Evolutionary conservation across 2,888 invertebrate genomes (phyloP).

Genomic region (Aphrophora alni): DNA sequence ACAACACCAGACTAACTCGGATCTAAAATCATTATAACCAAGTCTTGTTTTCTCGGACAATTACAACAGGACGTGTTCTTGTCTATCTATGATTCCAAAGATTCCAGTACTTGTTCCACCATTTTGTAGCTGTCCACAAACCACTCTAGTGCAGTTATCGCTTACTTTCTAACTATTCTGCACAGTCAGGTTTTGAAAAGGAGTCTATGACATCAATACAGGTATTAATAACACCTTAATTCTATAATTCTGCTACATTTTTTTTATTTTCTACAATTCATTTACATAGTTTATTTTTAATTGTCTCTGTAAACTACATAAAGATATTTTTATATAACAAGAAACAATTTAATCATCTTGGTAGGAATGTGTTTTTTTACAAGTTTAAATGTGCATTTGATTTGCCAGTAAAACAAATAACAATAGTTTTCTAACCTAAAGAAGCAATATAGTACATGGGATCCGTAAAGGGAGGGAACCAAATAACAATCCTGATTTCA

Average conservation of each 20-base stretch:
- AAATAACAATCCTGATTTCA: constrained; percentile 30
- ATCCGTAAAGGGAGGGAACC: constrained; percentile 6
- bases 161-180: too few relatives aligned
- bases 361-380: constrained; percentile 34
- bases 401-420: constrained; percentile 2
- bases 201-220: too few relatives aligned
- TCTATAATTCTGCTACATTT: constrained; percentile 26
- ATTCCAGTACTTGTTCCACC: too few relatives aligned
- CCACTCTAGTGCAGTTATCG: too few relatives aligned
- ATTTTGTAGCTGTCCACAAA: too few relatives aligned
- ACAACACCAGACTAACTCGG: too few relatives aligned
- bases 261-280: constrained; percentile 35
- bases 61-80: too few relatives aligned
- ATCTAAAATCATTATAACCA: too few relatives aligned
- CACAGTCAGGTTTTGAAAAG: too few relatives aligned
- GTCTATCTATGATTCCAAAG: too few relatives aligned
- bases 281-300: constrained; percentile 25
- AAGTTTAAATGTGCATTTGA: constrained; percentile 5
- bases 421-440: constrained; percentile 2
- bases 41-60: too few relatives aligned
- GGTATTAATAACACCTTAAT: not conserved
- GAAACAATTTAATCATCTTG: constrained; percentile 30
- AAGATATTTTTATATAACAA: constrained; percentile 35
- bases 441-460: not conserved
- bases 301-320: constrained; percentile 28